phyloP scores from a whole-genome alignment of 2,797 vertebrate species.

The Argya squamiceps region DNA sequence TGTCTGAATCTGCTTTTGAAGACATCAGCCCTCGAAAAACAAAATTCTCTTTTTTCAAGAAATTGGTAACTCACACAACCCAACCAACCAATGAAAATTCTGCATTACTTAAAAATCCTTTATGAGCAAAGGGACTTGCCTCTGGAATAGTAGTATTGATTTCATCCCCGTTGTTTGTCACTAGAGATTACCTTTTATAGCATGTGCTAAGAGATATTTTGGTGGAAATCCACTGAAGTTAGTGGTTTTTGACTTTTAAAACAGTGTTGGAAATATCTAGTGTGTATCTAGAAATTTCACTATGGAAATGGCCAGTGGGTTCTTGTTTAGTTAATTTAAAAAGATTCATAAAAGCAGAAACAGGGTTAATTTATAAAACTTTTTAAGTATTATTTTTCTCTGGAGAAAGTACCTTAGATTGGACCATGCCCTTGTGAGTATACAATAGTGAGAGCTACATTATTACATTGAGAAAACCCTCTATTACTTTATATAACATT shows the following conservation, averaged over 20 bases:
- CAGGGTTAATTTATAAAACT: not conserved
- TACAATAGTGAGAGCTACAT: not conserved
- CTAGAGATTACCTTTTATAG: not conserved
- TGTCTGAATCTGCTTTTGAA: not conserved
- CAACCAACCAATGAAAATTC: not conserved
- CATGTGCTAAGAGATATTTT: not conserved
- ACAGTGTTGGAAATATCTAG: not conserved
- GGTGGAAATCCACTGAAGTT: not conserved
- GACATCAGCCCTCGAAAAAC: not conserved
- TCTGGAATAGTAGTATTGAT: not conserved
- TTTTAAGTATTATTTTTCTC: not conserved
- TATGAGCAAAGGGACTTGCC: not conserved
- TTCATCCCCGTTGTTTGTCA: not conserved
- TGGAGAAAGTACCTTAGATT: not conserved
- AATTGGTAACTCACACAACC: not conserved
- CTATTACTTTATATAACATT: not conserved
- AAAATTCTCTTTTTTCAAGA: not conserved
- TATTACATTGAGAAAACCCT: not conserved
- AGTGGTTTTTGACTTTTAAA: fast-evolving
- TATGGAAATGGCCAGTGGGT: not conserved
- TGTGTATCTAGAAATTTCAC: not conserved
- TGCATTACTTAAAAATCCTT: not conserved
- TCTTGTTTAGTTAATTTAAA: not conserved
- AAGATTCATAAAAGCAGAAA: not conserved
- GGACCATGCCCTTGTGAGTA: not conserved